A percentile compares a stretch with the other conserved stretches of the same genome.
These are phyloP conservation scores for Sebastes hubbsi DNA, from an alignment of 2,797 vertebrate genomes.

Conservation along the genomic window DNA sequence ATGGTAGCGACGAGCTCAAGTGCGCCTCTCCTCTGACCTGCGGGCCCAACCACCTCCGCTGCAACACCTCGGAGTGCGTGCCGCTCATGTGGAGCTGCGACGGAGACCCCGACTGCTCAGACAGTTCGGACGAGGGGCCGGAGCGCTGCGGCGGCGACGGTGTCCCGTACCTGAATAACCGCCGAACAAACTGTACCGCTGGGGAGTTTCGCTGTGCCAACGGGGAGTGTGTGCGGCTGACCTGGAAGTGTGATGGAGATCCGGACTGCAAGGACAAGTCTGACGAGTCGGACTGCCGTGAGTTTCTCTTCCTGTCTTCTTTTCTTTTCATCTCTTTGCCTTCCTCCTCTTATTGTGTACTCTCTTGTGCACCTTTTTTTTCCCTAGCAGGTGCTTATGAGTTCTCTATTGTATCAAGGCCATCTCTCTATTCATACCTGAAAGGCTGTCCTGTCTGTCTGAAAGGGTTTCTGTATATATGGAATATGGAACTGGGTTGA, in stretches of 20 bases:
- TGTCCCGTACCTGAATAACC: slow-evolving; percentile 53
- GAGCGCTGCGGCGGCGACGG: slow-evolving; percentile 86
- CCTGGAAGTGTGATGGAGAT: slow-evolving; percentile 96
- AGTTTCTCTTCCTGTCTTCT: slow-evolving; percentile 65
- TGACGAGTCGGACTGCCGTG: slow-evolving; percentile 94
- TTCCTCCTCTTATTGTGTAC: neutral
- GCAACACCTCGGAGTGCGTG: slow-evolving; percentile 91
- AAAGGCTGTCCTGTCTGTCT: neutral
- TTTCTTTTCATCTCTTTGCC: neutral
- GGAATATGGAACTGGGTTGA: neutral
- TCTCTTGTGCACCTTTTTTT: neutral
- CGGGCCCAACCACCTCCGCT: slow-evolving; percentile 91
- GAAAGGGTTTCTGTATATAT: neutral
- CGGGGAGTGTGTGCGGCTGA: slow-evolving; percentile 91
- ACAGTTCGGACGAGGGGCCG: slow-evolving; percentile 89
- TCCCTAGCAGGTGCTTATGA: neutral
- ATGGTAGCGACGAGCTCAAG: slow-evolving; percentile 92
- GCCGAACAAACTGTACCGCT: slow-evolving; percentile 81
- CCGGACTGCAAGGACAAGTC: slow-evolving; percentile 98
- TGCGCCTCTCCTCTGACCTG: slow-evolving; percentile 89
- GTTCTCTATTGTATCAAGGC: neutral
- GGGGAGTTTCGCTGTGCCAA: slow-evolving; percentile 91
- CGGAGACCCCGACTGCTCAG: slow-evolving; percentile 92
- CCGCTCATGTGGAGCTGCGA: slow-evolving; percentile 96
- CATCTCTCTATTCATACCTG: neutral